Conservation (phyloP, 1,140 invertebrate genomes). For the Drosophila melanogaster region Release_6_plus_ISO1_MT NT_033779.5:13923001-13923500, state of each 20-base stretch:
- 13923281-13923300: slow-evolving; percentile 20
- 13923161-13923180: not conserved
- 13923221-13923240: not conserved
- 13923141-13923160: too few relatives aligned
- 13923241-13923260: too few relatives aligned
- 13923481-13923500: slow-evolving; percentile 60
- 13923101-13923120: too few relatives aligned
- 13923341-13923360: slow-evolving; percentile 80
- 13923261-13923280: not conserved
- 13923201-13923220: too few relatives aligned
- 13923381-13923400: slow-evolving; percentile 50
- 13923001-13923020: slow-evolving; percentile 17
- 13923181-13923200: not conserved
- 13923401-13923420: slow-evolving; percentile 32
- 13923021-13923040: not conserved
- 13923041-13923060: too few relatives aligned
- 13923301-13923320: slow-evolving; percentile 34
- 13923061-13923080: too few relatives aligned
- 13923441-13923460: slow-evolving; percentile 45
- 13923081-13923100: too few relatives aligned
- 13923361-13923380: slow-evolving; percentile 66
- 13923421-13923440: slow-evolving; percentile 27
- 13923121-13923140: too few relatives aligned
- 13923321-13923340: slow-evolving; percentile 13
- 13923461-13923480: slow-evolving; percentile 20